These are phyloP conservation scores for Macrochelys suwanniensis DNA, from an alignment of 2,797 vertebrate genomes.

Conservation along the genomic window DNA sequence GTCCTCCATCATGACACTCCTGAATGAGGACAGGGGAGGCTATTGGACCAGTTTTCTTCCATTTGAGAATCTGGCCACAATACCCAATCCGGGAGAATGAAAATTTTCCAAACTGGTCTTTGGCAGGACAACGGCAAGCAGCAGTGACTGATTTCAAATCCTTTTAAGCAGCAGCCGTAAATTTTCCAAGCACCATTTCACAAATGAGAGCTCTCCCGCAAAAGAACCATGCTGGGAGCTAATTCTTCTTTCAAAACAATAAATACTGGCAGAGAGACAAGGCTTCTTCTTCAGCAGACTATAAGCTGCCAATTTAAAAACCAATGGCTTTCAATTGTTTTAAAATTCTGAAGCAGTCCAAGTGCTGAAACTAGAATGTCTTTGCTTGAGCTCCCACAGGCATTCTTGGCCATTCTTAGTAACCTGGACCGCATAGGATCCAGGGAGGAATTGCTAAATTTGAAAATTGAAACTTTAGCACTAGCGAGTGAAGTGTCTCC, in stretches of 20 bases:
- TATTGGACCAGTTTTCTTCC: not conserved
- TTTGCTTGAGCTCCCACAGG: not conserved
- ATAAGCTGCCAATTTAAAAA: not conserved
- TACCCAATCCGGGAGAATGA: not conserved
- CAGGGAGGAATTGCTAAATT: not conserved
- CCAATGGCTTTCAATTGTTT: not conserved
- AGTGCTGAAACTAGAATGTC: not conserved
- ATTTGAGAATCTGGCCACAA: not conserved
- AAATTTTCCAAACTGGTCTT: not conserved
- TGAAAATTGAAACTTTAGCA: not conserved
- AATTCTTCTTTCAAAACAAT: not conserved
- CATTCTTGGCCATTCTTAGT: not conserved
- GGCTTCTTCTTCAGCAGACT: not conserved
- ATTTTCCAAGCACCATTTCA: not conserved
- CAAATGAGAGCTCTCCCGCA: not conserved
- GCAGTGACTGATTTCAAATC: not conserved
- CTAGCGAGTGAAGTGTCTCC: not conserved
- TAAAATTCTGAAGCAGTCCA: not conserved
- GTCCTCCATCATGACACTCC: not conserved
- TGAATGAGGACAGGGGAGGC: not conserved
- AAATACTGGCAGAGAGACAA: not conserved
- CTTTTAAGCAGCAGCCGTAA: not conserved
- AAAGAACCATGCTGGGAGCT: not conserved
- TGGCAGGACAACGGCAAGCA: not conserved
- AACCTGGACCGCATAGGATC: not conserved